Evolutionary conservation across 2,797 vertebrate species (phyloP), one percentile per base, ranked within the genome.

Genomic region (Etheostoma nigrum): DNA sequence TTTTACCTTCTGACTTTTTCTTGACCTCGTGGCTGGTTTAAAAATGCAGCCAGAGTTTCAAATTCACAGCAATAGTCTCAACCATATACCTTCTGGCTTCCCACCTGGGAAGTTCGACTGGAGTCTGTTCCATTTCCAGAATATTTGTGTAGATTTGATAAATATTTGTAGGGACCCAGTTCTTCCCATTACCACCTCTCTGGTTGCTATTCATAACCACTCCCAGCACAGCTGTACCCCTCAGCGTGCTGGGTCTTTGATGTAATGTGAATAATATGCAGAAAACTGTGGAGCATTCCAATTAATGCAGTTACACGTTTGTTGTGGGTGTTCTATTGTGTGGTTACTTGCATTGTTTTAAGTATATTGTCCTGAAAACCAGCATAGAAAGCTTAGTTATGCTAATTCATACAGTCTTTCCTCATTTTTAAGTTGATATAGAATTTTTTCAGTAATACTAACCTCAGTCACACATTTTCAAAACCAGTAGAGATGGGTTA

Each of bases 221-320:
- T 87, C 87, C 72, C 82, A 62, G 88, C 83, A 21, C 84, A 27
- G 83, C 81, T 84, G 84, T 81, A 75, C 70, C 86, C 87, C 73
- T 86, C 81, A 72, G 90, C 77, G 74, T 73, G 84, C 86, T 23
- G 81, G 86, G 83, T 89, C 82, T 90, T 91, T 86, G 85, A 91
- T 88, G 90, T 90, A 90, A 93, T 93, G 88, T 92, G 90, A 91
- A 89, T 89, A 87, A 89, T 92, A 87, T 90, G 92, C 91, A 90
- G 91, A 89, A 86, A 88, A 88, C 76, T 78, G 82, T 88, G 86
- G 83, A 83, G 81, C 90, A 90, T 94, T 92, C 88, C 88, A 86
- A 74, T 88, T 88, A 87, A 88, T 90, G 91, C 88, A 87, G 80
- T 91, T 90, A 78, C 89, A 87, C 72, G 72, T 89, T 84, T 84